These are phyloP conservation scores for Archivesica marissinica DNA, from an alignment of 1,140 invertebrate genomes.

Conservation along the genomic window DNA sequence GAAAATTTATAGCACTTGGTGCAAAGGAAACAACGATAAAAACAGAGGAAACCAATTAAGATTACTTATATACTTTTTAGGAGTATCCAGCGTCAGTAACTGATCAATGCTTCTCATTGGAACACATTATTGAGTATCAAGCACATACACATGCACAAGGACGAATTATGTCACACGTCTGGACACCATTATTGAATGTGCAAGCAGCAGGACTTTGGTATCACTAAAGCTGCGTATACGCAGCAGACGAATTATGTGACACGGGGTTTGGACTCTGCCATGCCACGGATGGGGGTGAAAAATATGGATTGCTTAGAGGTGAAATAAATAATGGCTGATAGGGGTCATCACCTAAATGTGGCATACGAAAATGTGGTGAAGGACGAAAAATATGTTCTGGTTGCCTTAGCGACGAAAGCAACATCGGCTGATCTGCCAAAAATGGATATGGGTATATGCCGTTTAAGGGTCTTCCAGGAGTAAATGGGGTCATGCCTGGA, in stretches of 20 bases:
- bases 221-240: background rate
- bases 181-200: too few relatives aligned
- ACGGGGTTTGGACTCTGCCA: background rate
- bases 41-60: background rate
- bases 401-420: conserved; percentile 74
- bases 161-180: too few relatives aligned
- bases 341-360: conserved; percentile 65
- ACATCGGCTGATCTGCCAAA: conserved; percentile 74
- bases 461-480: conserved; percentile 59
- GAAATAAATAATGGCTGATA: conserved; percentile 75
- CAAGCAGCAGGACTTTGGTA: background rate
- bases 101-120: too few relatives aligned
- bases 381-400: conserved; percentile 69
- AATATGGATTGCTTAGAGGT: conserved; percentile 76
- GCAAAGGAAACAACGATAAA: too few relatives aligned
- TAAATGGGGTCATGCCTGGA: conserved; percentile 27
- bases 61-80: too few relatives aligned
- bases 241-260: background rate
- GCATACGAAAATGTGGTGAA: conserved; percentile 54
- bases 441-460: conserved; percentile 77
- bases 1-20: too few relatives aligned
- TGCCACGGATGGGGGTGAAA: conserved; percentile 52
- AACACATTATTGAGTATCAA: too few relatives aligned
- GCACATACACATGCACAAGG: too few relatives aligned
- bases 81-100: too few relatives aligned